Conservation (phyloP, 37 sponge, comb jelly and placozoan genomes). For the Oscarella lobularis region DNA sequence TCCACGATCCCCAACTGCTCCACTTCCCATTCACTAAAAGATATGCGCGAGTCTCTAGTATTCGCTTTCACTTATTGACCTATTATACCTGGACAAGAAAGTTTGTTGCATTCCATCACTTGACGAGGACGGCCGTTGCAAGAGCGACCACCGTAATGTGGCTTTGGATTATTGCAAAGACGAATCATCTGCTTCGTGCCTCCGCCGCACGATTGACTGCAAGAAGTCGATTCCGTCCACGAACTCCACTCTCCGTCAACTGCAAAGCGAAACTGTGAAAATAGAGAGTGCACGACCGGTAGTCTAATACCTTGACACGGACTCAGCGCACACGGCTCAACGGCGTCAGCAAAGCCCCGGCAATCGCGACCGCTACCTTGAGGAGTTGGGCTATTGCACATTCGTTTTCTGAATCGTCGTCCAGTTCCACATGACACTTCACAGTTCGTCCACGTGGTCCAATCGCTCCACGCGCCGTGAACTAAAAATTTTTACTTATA, state of each 20-base stretch:
- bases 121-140: constrained; percentile 15
- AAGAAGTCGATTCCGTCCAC: constrained; percentile 28
- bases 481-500: constrained; percentile 10
- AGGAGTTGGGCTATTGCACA: background rate
- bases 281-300: background rate
- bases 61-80: no score
- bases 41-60: background rate
- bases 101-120: constrained; percentile 18
- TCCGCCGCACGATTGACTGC: constrained; percentile 29
- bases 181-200: constrained; percentile 13
- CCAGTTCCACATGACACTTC: constrained; percentile 10
- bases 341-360: background rate
- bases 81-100: constrained; percentile 51
- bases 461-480: constrained; percentile 18
- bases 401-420: background rate
- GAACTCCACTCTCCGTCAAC: constrained; percentile 26
- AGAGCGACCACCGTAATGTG: constrained; percentile 5
- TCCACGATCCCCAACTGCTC: background rate
- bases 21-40: background rate
- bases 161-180: constrained; percentile 13
- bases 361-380: constrained; percentile 7
- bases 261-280: background rate
- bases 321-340: background rate
- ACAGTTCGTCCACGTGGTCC: constrained; percentile 6
- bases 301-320: constrained; percentile 4